Evolutionary conservation across 2,113 vertebrate species (phyloP).

Genomic region (Siniperca chuatsi): DNA sequence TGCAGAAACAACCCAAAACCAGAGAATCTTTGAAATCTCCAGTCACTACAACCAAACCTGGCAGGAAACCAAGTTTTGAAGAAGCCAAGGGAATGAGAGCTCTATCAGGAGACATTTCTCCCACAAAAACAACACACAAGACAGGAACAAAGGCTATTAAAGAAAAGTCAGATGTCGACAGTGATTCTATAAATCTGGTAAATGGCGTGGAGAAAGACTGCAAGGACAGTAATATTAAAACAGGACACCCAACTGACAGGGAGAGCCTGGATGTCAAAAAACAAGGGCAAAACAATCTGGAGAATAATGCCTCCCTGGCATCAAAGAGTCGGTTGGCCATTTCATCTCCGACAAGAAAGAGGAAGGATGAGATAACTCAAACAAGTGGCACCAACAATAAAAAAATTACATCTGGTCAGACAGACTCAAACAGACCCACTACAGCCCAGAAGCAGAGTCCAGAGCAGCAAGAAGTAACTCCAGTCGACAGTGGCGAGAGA

Average conservation of each 20-base stretch:
- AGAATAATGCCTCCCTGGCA: slow-evolving; percentile 38
- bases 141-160: slow-evolving; percentile 27
- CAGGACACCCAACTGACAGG: slow-evolving; percentile 3
- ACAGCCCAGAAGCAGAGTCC: slow-evolving; percentile 38
- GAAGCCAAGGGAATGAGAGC: slow-evolving; percentile 53
- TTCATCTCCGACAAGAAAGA: slow-evolving; percentile 66
- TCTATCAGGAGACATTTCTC: slow-evolving; percentile 43
- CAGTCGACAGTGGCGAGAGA: slow-evolving; percentile 21
- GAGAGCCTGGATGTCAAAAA: slow-evolving; percentile 57
- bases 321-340: slow-evolving; percentile 71
- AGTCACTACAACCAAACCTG: slow-evolving; percentile 13
- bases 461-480: slow-evolving; percentile 46
- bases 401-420: slow-evolving; percentile 44
- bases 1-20: slow-evolving; percentile 52
- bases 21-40: slow-evolving; percentile 67
- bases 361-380: slow-evolving; percentile 32
- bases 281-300: slow-evolving; percentile 27
- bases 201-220: slow-evolving; percentile 53
- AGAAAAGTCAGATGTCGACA: slow-evolving; percentile 45
- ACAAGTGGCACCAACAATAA: slow-evolving; percentile 27
- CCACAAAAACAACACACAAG: slow-evolving; percentile 54
- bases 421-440: slow-evolving; percentile 40
- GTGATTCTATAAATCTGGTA: slow-evolving; percentile 43
- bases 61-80: slow-evolving; percentile 61
- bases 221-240: slow-evolving; percentile 22